These are phyloP conservation scores for Cephus runcator DNA, from an alignment of 2,888 invertebrate species.

Conservation along the genomic window DNA sequence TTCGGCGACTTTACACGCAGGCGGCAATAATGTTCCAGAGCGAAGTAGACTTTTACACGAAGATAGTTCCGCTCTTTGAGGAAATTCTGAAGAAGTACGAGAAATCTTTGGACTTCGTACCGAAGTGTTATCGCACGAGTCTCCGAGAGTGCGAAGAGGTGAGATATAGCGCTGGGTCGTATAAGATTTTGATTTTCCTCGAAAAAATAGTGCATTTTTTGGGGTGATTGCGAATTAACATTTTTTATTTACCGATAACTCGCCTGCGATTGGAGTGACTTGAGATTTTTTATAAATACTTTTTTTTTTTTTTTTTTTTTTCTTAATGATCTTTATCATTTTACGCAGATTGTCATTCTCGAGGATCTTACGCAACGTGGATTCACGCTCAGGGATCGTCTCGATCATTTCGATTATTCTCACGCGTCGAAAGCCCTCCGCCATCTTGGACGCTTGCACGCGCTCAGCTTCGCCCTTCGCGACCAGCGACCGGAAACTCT, in stretches of 20 bases:
- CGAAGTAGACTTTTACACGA: conserved; percentile 30
- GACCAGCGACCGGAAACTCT: conserved; percentile 29
- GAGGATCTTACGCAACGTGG: conserved; percentile 32
- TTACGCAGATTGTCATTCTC: conserved; percentile 31
- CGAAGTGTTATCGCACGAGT: conserved; percentile 19
- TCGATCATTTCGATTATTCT: conserved; percentile 31
- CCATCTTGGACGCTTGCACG: conserved; percentile 35
- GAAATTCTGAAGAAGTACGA: conserved; percentile 10
- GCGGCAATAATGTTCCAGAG: conserved; percentile 23
- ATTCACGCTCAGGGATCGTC: conserved; percentile 20
- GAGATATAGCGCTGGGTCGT: not conserved
- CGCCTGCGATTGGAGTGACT: not conserved
- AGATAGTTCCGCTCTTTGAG: conserved; percentile 26
- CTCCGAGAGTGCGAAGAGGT: conserved; percentile 25
- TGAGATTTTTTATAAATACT: not conserved
- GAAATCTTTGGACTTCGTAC: conserved; percentile 11
- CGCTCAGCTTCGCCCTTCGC: conserved; percentile 34
- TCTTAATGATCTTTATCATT: not conserved
- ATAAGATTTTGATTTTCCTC: not conserved
- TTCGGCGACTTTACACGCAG: not conserved
- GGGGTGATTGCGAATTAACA: not conserved
- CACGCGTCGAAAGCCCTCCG: conserved; percentile 29
- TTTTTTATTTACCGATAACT: not conserved
- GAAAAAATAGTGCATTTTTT: too few relatives aligned
- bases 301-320: too few relatives aligned